Conservation (phyloP, 2,797 vertebrate genomes). For the Triplophysa bombifrons region DNA sequence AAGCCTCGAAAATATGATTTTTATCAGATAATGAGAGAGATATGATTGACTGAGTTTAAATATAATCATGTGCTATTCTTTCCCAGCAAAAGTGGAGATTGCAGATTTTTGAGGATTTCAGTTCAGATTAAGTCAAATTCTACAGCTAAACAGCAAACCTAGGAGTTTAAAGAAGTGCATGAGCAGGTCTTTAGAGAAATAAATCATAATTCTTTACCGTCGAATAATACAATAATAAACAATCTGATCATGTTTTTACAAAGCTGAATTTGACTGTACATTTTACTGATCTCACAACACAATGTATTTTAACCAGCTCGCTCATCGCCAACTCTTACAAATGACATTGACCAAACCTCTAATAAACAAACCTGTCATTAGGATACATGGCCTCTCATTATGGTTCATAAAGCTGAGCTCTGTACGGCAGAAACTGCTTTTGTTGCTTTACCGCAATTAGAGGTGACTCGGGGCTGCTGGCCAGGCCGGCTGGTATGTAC, state of each 20-base stretch:
- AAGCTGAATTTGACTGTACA: background rate
- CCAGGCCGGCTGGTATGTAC: conserved; percentile 57
- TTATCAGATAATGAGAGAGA: conserved; percentile 68
- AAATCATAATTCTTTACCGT: background rate
- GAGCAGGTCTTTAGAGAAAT: conserved; percentile 1
- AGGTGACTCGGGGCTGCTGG: conserved; percentile 25
- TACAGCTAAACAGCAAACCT: conserved; percentile 66
- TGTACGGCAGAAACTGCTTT: conserved; percentile 12
- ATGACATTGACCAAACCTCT: conserved; percentile 2
- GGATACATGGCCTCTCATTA: background rate
- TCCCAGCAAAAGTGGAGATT: conserved; percentile 28
- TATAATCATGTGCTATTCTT: conserved; percentile 60
- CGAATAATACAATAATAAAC: background rate
- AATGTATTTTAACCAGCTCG: background rate
- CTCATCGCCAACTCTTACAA: background rate
- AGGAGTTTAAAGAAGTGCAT: conserved; percentile 27
- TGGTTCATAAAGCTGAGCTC: conserved; percentile 11
- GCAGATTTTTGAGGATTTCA: background rate
- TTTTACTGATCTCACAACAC: background rate
- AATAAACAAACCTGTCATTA: conserved; percentile 8
- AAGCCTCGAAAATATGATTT: conserved; percentile 61
- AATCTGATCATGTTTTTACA: background rate
- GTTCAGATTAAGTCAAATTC: too few species aligned
- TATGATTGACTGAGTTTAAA: conserved; percentile 70
- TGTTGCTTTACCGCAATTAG: conserved; percentile 1